Conservation (phyloP, 35 echinoderm and acorn worm genomes). For the Eucidaris tribuloides region DNA sequence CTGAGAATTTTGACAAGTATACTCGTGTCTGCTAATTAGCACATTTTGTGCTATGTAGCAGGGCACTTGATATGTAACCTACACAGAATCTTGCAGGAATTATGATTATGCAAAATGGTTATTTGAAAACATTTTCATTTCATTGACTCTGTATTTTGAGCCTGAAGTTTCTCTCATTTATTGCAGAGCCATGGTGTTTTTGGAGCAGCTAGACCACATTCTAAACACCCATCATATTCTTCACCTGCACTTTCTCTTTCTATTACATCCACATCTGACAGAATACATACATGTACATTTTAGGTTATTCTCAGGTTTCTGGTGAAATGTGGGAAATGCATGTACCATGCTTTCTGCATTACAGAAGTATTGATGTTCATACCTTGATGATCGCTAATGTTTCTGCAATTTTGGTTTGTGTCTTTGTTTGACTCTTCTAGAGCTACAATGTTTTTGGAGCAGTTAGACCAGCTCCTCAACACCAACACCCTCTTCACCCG, state of each 20-base stretch:
- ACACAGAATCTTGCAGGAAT: too few relatives aligned
- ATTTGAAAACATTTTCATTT: too few relatives aligned
- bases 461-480: conserved; percentile 39
- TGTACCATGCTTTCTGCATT: too few relatives aligned
- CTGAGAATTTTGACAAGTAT: too few relatives aligned
- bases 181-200: conserved; percentile 49
- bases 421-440: conserved; percentile 15
- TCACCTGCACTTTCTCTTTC: conserved; percentile 43
- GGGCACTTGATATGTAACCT: too few relatives aligned
- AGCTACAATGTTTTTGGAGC: conserved; percentile 48
- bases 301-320: conserved; percentile 54
- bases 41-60: too few relatives aligned
- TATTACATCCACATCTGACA: conserved; percentile 25
- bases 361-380: too few relatives aligned
- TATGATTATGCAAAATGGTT: too few relatives aligned
- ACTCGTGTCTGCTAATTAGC: too few relatives aligned
- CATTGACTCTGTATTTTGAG: too few relatives aligned
- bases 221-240: conserved; percentile 54
- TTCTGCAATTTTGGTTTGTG: neutral
- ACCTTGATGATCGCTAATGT: too few relatives aligned
- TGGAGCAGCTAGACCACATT: conserved; percentile 46
- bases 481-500: conserved; percentile 63
- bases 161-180: neutral
- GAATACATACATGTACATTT: conserved; percentile 47
- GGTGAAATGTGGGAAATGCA: too few relatives aligned